A percentile compares a stretch with the other conserved stretches of the same genome.
These are phyloP conservation scores for Camelus bactrianus DNA, from an alignment of 2,113 vertebrate species.

Conservation along the genomic window DNA sequence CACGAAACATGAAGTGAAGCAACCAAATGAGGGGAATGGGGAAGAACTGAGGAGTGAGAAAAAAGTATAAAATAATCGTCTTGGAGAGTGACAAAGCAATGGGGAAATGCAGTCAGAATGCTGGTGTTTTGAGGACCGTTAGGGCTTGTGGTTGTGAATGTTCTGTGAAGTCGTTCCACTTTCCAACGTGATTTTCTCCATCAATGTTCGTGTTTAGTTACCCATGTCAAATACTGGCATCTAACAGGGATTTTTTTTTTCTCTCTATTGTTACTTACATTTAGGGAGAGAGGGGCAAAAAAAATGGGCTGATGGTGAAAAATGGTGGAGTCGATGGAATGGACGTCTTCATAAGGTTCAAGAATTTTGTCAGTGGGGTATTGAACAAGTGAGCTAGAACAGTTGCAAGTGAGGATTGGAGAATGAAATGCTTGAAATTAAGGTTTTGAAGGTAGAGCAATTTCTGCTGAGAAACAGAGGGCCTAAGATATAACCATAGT, in stretches of 20 bases:
- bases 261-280: background rate
- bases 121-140: background rate
- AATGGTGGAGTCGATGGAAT: background rate
- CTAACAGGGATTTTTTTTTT: background rate
- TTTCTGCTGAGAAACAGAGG: background rate
- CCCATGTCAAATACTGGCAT: background rate
- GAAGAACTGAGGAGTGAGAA: background rate
- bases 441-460: background rate
- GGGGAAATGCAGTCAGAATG: background rate
- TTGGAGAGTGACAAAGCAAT: background rate
- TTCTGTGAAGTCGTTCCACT: background rate
- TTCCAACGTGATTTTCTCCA: background rate
- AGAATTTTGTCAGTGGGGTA: background rate
- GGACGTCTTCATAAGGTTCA: background rate
- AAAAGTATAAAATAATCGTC: background rate
- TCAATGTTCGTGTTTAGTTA: background rate
- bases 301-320: background rate
- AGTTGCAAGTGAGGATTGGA: background rate
- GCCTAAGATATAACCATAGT: background rate
- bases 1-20: background rate
- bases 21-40: background rate
- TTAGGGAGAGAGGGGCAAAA: background rate
- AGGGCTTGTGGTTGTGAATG: background rate
- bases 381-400: background rate
- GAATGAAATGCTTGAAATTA: background rate